phyloP scores from a whole-genome alignment of 2,797 vertebrate species.

The Gymnodraco acuticeps region DNA sequence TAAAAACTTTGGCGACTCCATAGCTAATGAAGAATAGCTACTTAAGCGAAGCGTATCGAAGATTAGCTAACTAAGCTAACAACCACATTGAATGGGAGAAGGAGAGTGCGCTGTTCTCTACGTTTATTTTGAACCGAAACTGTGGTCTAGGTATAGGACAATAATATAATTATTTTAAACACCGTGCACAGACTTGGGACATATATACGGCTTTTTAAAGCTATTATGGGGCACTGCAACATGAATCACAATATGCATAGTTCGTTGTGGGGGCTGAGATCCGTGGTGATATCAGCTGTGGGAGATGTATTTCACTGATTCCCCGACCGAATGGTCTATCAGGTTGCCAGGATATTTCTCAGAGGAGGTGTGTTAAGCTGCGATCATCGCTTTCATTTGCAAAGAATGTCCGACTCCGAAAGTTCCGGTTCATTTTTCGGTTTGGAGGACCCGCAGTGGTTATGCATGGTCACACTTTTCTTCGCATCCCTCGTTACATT shows the following conservation, averaged over 20 bases:
- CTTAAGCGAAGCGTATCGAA: slow-evolving; percentile 51
- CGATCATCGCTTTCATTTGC: slow-evolving; percentile 34
- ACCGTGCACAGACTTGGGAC: not conserved
- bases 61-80: slow-evolving; percentile 78
- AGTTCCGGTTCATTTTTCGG: slow-evolving; percentile 71
- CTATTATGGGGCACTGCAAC: slow-evolving; percentile 22
- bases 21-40: slow-evolving; percentile 46
- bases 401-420: slow-evolving; percentile 82
- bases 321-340: slow-evolving; percentile 27
- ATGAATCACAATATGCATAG: slow-evolving; percentile 40
- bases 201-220: not conserved
- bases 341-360: slow-evolving; percentile 39
- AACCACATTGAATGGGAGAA: slow-evolving; percentile 38
- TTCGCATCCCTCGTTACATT: slow-evolving; percentile 90
- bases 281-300: slow-evolving; percentile 16
- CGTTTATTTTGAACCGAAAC: slow-evolving; percentile 12
- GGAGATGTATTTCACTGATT: slow-evolving; percentile 39
- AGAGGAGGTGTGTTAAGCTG: slow-evolving; percentile 56
- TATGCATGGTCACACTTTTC: slow-evolving; percentile 90
- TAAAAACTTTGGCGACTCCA: slow-evolving; percentile 54
- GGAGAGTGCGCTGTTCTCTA: slow-evolving; percentile 19
- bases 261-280: slow-evolving; percentile 37
- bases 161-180: slow-evolving; percentile 7
- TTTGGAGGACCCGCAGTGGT: slow-evolving; percentile 88
- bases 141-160: not conserved